These are phyloP conservation scores for Falco biarmicus DNA, from an alignment of 2,797 vertebrate genomes.

Conservation along the genomic window DNA sequence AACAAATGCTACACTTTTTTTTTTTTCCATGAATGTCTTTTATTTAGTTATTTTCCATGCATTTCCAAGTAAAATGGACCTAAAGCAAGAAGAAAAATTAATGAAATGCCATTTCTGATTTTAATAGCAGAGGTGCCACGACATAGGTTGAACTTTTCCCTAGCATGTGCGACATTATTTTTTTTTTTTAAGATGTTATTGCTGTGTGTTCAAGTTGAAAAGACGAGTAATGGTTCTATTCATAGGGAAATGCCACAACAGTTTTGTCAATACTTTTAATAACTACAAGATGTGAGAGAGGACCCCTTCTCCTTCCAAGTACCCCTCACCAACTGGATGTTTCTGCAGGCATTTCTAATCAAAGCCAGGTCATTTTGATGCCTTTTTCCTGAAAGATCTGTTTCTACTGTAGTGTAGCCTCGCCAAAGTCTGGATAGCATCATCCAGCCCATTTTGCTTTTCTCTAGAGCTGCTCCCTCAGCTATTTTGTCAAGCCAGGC, in stretches of 20 bases:
- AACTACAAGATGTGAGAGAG: background rate
- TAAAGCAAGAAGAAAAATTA: background rate
- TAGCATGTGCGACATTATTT: background rate
- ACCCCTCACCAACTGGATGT: rapidly evolving
- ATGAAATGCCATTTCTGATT: background rate
- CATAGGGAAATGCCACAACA: background rate
- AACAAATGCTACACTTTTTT: background rate
- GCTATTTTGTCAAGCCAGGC: background rate
- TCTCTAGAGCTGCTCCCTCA: background rate
- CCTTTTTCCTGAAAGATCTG: background rate
- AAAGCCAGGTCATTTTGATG: background rate
- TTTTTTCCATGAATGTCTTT: background rate
- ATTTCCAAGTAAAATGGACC: background rate
- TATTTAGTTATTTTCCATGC: background rate
- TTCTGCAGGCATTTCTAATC: background rate
- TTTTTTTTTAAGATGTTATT: background rate
- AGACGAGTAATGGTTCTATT: background rate
- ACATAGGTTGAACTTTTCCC: background rate
- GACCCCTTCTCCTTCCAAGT: background rate
- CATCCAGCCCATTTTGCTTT: background rate
- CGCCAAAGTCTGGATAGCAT: background rate
- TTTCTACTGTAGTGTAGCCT: background rate
- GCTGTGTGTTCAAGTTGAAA: background rate
- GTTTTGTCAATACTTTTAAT: background rate
- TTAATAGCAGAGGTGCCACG: background rate